These are phyloP conservation scores for Phania funesta DNA, from an alignment of 2,888 invertebrate genomes.

Conservation along the genomic window DNA sequence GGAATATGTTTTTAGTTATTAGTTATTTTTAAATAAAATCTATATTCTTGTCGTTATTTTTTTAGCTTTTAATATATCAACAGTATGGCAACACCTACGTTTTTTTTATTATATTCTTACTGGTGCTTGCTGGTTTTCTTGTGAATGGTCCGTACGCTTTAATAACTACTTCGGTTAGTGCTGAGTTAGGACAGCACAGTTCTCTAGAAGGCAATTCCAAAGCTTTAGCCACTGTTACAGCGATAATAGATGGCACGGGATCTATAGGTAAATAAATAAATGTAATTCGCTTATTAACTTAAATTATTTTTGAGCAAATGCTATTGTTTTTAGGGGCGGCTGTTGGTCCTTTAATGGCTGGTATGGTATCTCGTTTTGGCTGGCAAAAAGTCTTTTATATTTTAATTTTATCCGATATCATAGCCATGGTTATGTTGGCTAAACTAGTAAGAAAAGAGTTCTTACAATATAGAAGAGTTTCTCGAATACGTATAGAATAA, in stretches of 20 bases:
- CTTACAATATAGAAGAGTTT: constrained; percentile 71
- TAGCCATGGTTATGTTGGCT: constrained; percentile 87
- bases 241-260: constrained; percentile 98
- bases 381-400: constrained; percentile 95
- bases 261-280: constrained; percentile 74
- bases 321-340: constrained; percentile 86
- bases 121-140: constrained; percentile 88
- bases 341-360: constrained; percentile 94
- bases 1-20: background rate
- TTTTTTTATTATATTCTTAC: constrained; percentile 84
- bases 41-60: constrained; percentile 67
- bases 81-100: constrained; percentile 85
- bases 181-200: constrained; percentile 93
- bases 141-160: constrained; percentile 98
- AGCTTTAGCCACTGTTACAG: constrained; percentile 97
- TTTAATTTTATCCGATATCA: constrained; percentile 90
- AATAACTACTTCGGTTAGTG: constrained; percentile 97
- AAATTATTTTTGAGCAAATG: background rate
- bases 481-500: constrained; percentile 76
- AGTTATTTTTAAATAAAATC: background rate
- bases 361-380: constrained; percentile 86
- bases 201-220: constrained; percentile 91
- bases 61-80: constrained; percentile 90
- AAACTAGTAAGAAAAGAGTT: constrained; percentile 82
- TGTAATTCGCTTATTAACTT: constrained; percentile 72